Evolutionary conservation across 1,140 invertebrate genomes (phyloP).

Genomic region (Lasioglossum baleicum): DNA sequence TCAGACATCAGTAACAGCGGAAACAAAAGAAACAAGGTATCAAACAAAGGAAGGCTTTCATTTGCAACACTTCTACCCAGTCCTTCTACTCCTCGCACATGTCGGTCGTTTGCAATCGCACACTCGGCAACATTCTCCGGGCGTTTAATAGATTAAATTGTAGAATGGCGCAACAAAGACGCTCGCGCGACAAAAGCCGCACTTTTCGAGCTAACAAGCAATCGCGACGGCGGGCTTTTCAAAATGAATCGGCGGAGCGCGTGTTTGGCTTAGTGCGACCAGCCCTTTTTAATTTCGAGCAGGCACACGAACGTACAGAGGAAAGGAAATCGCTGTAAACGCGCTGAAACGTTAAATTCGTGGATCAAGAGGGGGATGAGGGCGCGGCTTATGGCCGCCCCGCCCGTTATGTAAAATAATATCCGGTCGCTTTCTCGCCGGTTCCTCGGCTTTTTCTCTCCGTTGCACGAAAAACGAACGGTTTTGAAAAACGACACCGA

Average conservation of each 20-base stretch:
- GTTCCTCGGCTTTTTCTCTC: not conserved
- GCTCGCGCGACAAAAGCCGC: too few relatives aligned
- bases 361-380: constrained; percentile 29
- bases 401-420: constrained; percentile 63
- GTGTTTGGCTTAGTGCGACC: not conserved
- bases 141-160: too few relatives aligned
- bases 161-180: too few relatives aligned
- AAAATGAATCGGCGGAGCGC: not conserved
- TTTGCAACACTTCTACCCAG: too few relatives aligned
- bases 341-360: constrained; percentile 60
- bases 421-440: constrained; percentile 27
- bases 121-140: too few relatives aligned
- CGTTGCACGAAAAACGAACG: constrained; percentile 46
- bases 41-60: too few relatives aligned
- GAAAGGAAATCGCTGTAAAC: constrained; percentile 56
- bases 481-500: constrained; percentile 66
- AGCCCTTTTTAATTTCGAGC: not conserved
- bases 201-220: not conserved
- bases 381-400: constrained; percentile 37
- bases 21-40: too few relatives aligned
- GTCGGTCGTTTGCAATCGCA: too few relatives aligned
- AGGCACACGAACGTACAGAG: not conserved
- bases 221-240: not conserved
- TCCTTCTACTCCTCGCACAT: too few relatives aligned
- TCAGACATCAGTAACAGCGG: too few relatives aligned